Percentiles rank a stretch among this genome's conserved stretches.
These are phyloP conservation scores for Thrips palmi DNA, from an alignment of 1,140 invertebrate species.

Conservation along the genomic window DNA sequence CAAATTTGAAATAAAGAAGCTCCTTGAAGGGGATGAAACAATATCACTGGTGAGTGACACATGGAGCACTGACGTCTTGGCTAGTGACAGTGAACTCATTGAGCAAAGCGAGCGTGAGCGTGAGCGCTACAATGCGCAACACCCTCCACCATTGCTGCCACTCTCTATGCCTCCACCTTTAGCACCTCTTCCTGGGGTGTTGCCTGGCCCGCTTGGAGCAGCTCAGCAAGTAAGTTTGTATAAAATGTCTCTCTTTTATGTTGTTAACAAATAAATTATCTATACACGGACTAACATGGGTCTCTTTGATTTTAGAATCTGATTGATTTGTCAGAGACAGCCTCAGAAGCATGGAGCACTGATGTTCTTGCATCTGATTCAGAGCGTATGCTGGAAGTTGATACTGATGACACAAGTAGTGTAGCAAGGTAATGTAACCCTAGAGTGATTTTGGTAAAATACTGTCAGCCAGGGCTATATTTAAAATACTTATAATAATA, in stretches of 20 bases:
- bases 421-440: conserved; percentile 33
- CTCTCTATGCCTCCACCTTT: conserved; percentile 19
- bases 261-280: neutral
- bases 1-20: conserved; percentile 89
- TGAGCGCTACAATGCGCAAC: conserved; percentile 14
- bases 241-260: neutral
- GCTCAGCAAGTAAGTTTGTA: conserved; percentile 7
- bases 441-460: conserved; percentile 2
- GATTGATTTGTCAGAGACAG: conserved; percentile 69
- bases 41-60: conserved; percentile 91
- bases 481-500: conserved; percentile 1
- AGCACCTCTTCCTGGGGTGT: conserved; percentile 15
- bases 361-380: conserved; percentile 91
- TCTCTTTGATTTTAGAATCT: conserved; percentile 18
- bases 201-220: conserved; percentile 13
- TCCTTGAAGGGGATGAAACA: conserved; percentile 78
- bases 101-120: conserved; percentile 41
- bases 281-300: neutral
- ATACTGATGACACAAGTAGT: conserved; percentile 60
- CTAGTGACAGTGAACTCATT: conserved; percentile 81
- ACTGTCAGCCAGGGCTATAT: neutral
- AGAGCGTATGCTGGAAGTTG: conserved; percentile 75
- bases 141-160: conserved; percentile 17
- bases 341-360: conserved; percentile 93
- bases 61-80: conserved; percentile 92